Base-by-base conservation (phyloP, 1,140 invertebrate genomes). In the Brachionus rotundiformis region DNA sequence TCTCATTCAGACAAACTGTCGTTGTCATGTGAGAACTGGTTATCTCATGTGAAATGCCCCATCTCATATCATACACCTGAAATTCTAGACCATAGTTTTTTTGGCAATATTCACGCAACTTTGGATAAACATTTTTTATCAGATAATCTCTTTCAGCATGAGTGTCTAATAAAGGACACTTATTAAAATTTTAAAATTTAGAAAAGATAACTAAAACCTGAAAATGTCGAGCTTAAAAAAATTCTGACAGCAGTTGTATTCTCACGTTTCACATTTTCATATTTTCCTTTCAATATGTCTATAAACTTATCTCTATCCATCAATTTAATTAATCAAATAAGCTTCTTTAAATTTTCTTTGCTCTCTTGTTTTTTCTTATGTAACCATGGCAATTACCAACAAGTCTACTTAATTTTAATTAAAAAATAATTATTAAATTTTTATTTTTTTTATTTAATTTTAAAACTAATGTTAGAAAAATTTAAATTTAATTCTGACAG, bases 61-160 rank as follows among this genome's bases (percentile, higher is more conserved):
- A 84, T 29, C 83, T 33, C 39, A 84, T 71, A 59, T 84, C 83
- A 31, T 23, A 83, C 59, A 87, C 85, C 83, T 86, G 86, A 82
- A 87, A 86, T 61, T 86, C 86, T 8, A 86, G 44, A 4, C 85
- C 84, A 83, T 86, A 85, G 54, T 82, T 83, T 25, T 84, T 79
- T 44, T 84, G 77, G 68, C 85, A 85, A 65, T 86, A 86, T 23
- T 86, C 83, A 81, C 85, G 82, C 0, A 87, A 82, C 44, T 83
- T 82, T 16, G 86, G 86, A 68, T 86, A 86, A 3, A 86, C 85
- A 7, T 82, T 75, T 31, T 84, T 82, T n/a, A 86, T 82, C 27
- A 87, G 84, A 7, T 82, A 82, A 63, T 85, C 85, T 65, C 59
- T 25, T 41, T 81, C 59, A 19, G 31, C 25, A 5, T 63, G 33